Base-by-base conservation (phyloP, 1,140 invertebrate species). In the Apis florea region DNA sequence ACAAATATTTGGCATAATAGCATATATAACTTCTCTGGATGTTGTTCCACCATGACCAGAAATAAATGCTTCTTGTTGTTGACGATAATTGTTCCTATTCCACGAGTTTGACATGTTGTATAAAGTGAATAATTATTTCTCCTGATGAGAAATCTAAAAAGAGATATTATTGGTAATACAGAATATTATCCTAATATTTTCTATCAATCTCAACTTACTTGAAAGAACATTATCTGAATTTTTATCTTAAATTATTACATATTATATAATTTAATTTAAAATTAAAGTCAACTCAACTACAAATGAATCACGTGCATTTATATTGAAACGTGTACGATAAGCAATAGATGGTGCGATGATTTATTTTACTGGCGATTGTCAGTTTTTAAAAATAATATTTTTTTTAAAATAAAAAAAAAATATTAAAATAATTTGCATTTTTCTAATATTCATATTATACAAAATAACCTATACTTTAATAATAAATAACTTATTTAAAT, bases 1-100 rank as follows among this genome's bases (percentile, higher is more conserved):
- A 64, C 93, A 93, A 68, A 94, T 83, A 72, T 90, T 92, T 63
- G 94, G 94, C 40, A 95, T 19, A n/a, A 95, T 92, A 19, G 92
- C 85, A n/a, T 92, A 82, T 54, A 94, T 77, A 47, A 93, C 92
- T 85, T 95, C 94, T 17, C 83, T 82, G 70, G 90, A 77, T 1
- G 90, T 86, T 53, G 88, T 90, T 1, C 91, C 92, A 26, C 77
- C 87, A 75, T 91, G 87, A 86, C 92, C 92, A 49, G 91, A 92
- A 84, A 92, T 87, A 49, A 93, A 92, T 56, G 89, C 89, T 75
- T 92, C 90, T 67, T 92, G 89, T 47, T 92, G 82, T 6, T 83
- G 84, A 6, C 90, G 87, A 67, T 93, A 93, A 72, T 76, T 85
- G 31, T 92, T 79, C 31, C 84, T 82, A 69, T 75, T 85, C 83